Conservation (phyloP, 1,140 invertebrate species). For the Drosophila tani region DNA sequence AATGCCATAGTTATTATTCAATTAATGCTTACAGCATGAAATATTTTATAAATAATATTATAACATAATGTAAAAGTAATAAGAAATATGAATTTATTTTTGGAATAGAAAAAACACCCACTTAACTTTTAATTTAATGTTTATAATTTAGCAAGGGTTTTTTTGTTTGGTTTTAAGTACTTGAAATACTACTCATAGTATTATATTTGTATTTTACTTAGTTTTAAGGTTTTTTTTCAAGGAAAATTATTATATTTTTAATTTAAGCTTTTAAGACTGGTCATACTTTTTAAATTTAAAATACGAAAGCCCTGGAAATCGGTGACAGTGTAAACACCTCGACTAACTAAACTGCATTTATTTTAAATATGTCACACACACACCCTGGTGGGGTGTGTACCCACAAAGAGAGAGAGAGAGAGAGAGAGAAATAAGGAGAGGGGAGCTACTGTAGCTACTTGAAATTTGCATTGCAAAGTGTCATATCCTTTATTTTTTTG, state of each 20-base stretch:
- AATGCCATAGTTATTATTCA: too few species aligned
- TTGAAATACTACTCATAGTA: too few species aligned
- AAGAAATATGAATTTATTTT: too few species aligned
- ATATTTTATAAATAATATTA: too few species aligned
- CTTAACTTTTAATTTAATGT: too few species aligned
- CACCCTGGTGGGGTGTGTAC: background rate
- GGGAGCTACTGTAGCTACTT: slow-evolving; percentile 22
- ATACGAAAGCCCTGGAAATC: background rate
- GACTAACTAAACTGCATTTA: slow-evolving; percentile 23
- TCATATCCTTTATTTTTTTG: slow-evolving; percentile 4
- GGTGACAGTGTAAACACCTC: slow-evolving; percentile 1
- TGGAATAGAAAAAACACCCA: too few species aligned
- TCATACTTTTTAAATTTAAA: background rate
- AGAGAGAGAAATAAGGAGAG: background rate
- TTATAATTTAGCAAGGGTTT: too few species aligned
- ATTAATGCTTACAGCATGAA: too few species aligned
- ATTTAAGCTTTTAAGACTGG: background rate
- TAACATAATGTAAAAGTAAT: too few species aligned
- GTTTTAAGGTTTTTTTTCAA: background rate
- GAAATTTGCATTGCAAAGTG: slow-evolving; percentile 58
- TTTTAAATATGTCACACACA: slow-evolving; percentile 34
- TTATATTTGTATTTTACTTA: too few species aligned
- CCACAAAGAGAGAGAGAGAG: background rate
- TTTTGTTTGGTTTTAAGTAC: too few species aligned
- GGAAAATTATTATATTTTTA: background rate